phyloP scores from a whole-genome alignment of 2,888 invertebrate species.

The Drosophila rellima region DNA sequence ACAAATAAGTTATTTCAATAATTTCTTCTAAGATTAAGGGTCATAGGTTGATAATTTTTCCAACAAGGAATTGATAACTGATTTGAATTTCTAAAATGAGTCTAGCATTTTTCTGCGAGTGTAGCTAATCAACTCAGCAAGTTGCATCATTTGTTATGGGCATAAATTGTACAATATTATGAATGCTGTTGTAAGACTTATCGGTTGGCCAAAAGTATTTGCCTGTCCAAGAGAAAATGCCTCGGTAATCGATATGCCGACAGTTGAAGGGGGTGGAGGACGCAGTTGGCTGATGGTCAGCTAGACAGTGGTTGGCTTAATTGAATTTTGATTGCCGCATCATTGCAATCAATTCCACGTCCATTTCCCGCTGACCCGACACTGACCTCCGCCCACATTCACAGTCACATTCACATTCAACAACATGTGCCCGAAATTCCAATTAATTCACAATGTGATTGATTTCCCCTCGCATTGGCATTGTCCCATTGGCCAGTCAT shows the following conservation, averaged over 20 bases:
- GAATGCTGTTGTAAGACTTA: not conserved
- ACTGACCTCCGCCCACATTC: conserved; percentile 12
- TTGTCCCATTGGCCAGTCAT: conserved; percentile 24
- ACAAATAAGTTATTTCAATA: too few relatives aligned
- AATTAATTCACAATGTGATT: conserved; percentile 80
- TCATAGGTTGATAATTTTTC: too few relatives aligned
- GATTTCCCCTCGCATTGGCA: conserved; percentile 56
- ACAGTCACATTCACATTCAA: conserved; percentile 11
- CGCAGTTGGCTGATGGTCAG: conserved; percentile 16
- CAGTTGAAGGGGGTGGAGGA: not conserved
- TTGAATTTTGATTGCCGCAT: conserved; percentile 81
- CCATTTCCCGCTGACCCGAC: conserved; percentile 21
- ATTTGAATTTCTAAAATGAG: too few relatives aligned
- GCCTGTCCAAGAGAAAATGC: not conserved
- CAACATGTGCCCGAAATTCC: conserved; percentile 71
- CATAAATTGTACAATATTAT: conserved; percentile 2
- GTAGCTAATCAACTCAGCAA: not conserved
- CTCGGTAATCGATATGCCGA: conserved; percentile 35
- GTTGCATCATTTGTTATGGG: conserved; percentile 1
- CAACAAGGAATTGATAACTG: too few relatives aligned
- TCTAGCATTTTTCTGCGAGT: too few relatives aligned
- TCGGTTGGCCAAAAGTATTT: conserved; percentile 2
- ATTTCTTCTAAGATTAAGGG: too few relatives aligned
- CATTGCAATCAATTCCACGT: conserved; percentile 62
- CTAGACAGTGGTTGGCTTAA: conserved; percentile 57